Evolutionary conservation across 2,113 vertebrate genomes (phyloP).

Genomic region (Rhabdomys dilectus): DNA sequence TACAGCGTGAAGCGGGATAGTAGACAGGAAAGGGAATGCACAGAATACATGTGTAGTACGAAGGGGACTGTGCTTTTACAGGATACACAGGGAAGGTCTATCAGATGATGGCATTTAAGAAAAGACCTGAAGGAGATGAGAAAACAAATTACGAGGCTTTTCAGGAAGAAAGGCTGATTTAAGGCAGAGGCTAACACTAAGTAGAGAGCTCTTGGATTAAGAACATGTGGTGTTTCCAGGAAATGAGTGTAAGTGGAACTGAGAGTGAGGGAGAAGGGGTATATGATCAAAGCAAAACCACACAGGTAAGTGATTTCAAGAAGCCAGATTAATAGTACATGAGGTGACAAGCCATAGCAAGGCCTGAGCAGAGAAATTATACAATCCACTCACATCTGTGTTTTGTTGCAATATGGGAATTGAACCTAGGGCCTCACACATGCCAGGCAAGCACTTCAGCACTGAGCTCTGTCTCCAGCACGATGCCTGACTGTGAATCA

Average conservation of each 20-base stretch:
- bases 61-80: not conserved
- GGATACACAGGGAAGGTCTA: not conserved
- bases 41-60: accelerated
- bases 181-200: not conserved
- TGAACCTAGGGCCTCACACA: not conserved
- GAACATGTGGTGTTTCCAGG: slow-evolving; percentile 7
- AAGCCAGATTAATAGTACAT: not conserved
- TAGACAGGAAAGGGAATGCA: not conserved
- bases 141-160: not conserved
- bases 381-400: not conserved
- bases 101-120: not conserved
- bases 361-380: not conserved
- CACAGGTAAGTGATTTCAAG: not conserved
- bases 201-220: not conserved
- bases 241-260: not conserved
- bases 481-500: not conserved
- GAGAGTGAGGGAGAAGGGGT: not conserved
- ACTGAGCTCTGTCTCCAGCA: not conserved
- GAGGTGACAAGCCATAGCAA: not conserved
- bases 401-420: not conserved
- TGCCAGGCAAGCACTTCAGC: not conserved
- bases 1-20: not conserved
- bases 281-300: not conserved
- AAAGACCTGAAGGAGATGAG: slow-evolving; percentile 32
- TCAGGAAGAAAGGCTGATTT: not conserved